Evolutionary conservation across 2,888 invertebrate genomes (phyloP), one percentile per base, ranked within the genome.

Genomic region (Clanis bilineata): DNA sequence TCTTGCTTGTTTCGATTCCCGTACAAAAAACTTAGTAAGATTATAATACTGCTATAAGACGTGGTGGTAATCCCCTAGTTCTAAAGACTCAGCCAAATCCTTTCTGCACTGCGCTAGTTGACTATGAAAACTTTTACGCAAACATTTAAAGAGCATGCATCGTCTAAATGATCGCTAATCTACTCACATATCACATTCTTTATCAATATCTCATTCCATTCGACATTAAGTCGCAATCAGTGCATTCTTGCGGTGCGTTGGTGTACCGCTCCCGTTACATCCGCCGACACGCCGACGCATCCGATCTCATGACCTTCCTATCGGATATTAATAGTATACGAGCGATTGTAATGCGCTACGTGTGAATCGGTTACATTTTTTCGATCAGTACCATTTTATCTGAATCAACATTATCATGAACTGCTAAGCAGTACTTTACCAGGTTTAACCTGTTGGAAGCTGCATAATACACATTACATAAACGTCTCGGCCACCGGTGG

Each of bases 241-340:
- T 28, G 51, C 67, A 63, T 64, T 66, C 62, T 65, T 64, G 41
- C 41, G 41, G 7, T 18, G 39, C 57, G 62, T 57, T 45, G 23
- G 44, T 47, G 58, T 47, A 58, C 66, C 69, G 61, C 72, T 78
- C 74, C 72, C 70, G 73, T 77, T 77, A 74, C 74, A 72, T 78
- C 74, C 74, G 75, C 68, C 65, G 58, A 22, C 67, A 63, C 63
- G 62, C 62, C 38, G 12, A 66, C 63, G 61, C 60, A 64, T 67
- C 62, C 63, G 65, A 66, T 68, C 66, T 62, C 64, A 68, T 65
- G 70, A 65, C 70, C 74, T 75, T 78, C 74, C 71, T 71, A 70
- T 73, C 76, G 72, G 74, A 73, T 74, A 75, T 73, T 68, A 67
- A 63, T 65, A 36, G 39, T 25, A 51, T 32, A n/a, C 51, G 25